Conservation (phyloP, 1,140 invertebrate species). For the Pseudoatta argentina region DNA sequence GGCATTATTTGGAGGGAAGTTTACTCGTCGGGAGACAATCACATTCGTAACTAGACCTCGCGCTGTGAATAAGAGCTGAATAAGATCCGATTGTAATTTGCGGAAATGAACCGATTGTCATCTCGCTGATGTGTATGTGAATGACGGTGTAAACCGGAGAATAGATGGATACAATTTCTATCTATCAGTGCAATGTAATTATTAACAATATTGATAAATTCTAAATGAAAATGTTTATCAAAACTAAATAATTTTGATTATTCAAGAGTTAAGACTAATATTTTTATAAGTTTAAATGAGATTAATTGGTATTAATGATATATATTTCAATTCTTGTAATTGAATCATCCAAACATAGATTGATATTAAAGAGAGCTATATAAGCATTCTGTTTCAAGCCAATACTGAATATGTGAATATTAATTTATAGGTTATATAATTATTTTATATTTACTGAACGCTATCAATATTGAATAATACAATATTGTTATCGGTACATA, state of each 20-base stretch:
- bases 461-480: too few relatives aligned
- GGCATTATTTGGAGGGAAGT: slow-evolving; percentile 68
- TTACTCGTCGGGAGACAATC: slow-evolving; percentile 57
- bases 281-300: not conserved
- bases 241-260: not conserved
- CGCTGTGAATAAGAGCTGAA: slow-evolving; percentile 58
- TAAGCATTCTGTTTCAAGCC: too few relatives aligned
- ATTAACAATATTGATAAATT: not conserved
- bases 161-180: not conserved
- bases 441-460: not conserved
- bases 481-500: too few relatives aligned
- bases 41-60: slow-evolving; percentile 28
- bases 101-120: slow-evolving; percentile 61
- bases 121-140: slow-evolving; percentile 32
- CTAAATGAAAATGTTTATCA: not conserved
- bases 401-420: not conserved
- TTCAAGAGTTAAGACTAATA: not conserved
- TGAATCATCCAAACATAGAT: not conserved
- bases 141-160: slow-evolving; percentile 15
- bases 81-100: slow-evolving; percentile 40
- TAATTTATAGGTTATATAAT: not conserved
- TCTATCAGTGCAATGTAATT: not conserved
- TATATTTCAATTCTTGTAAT: not conserved
- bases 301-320: not conserved
- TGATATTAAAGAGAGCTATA: too few relatives aligned